Conservation (phyloP, 2,888 invertebrate species). For the Mythimna impura region DNA sequence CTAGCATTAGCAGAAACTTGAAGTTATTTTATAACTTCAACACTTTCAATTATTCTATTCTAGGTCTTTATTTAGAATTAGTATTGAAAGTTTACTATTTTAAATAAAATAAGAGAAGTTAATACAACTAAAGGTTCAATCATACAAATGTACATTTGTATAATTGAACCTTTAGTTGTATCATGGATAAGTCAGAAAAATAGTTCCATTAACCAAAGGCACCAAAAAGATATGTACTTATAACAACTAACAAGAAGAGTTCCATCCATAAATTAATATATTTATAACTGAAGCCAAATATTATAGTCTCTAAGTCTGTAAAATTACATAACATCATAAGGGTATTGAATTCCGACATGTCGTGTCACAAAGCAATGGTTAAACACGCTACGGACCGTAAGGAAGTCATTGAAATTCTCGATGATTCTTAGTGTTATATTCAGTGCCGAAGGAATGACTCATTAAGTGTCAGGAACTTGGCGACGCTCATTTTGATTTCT, state of each 20-base stretch:
- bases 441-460: conserved; percentile 58
- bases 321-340: conserved; percentile 16
- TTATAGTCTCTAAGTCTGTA: conserved; percentile 1
- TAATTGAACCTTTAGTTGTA: too few species aligned
- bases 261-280: not conserved
- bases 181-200: not conserved
- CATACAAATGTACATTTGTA: not conserved
- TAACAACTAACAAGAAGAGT: not conserved
- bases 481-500: conserved; percentile 42
- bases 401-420: conserved; percentile 79
- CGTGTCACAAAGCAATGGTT: conserved; percentile 51
- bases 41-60: not conserved
- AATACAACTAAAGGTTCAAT: not conserved
- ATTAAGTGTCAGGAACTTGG: conserved; percentile 54
- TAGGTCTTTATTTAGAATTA: not conserved
- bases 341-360: conserved; percentile 45
- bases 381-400: conserved; percentile 61
- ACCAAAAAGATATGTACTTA: not conserved
- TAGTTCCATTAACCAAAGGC: not conserved
- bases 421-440: conserved; percentile 55
- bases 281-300: not conserved
- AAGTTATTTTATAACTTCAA: conserved; percentile 9
- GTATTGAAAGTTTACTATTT: not conserved
- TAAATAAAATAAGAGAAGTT: not conserved
- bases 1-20: conserved; percentile 10